Evolutionary conservation across 1,140 invertebrate species (phyloP).

Genomic region (Ruditapes philippinarum): DNA sequence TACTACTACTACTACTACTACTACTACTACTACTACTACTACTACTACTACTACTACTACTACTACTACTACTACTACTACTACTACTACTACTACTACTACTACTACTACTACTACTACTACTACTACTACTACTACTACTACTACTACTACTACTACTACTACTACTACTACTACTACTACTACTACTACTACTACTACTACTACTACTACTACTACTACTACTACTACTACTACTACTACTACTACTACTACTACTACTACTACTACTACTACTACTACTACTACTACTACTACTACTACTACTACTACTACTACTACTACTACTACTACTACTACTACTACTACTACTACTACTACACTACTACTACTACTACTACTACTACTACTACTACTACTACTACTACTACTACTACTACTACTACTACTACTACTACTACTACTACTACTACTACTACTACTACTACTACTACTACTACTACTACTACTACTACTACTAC

Average conservation of each 20-base stretch:
- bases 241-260: conserved; percentile 56
- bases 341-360: conserved; percentile 56
- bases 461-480: conserved; percentile 56
- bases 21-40: conserved; percentile 56
- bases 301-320: conserved; percentile 56
- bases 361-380: no score
- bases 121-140: conserved; percentile 56
- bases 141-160: conserved; percentile 56
- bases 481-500: conserved; percentile 56
- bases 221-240: conserved; percentile 56
- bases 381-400: conserved; percentile 56
- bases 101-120: conserved; percentile 56
- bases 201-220: conserved; percentile 56
- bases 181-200: conserved; percentile 56
- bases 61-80: conserved; percentile 56
- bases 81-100: conserved; percentile 56
- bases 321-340: conserved; percentile 56
- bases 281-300: conserved; percentile 56
- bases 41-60: conserved; percentile 56
- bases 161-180: conserved; percentile 56
- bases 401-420: conserved; percentile 56
- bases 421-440: conserved; percentile 56
- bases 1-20: conserved; percentile 56
- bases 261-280: conserved; percentile 56
- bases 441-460: conserved; percentile 56